Evolutionary conservation across 2,113 vertebrate species (phyloP).

Genomic region (Solenodon paradoxus): DNA sequence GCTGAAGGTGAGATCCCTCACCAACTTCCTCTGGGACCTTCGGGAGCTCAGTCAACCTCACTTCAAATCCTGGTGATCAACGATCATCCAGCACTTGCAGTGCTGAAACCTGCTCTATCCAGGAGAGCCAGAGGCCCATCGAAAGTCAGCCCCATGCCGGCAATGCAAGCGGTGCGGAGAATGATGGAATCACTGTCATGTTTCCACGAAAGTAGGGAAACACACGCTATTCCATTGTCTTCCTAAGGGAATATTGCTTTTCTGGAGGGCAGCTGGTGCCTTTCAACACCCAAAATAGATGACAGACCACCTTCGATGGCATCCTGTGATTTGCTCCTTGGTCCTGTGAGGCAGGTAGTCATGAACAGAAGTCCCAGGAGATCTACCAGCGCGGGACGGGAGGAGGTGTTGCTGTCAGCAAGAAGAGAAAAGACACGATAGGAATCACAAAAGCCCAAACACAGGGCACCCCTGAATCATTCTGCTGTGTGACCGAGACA

Average conservation of each 20-base stretch:
- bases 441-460: background rate
- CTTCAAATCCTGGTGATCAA: background rate
- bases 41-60: background rate
- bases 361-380: constrained; percentile 26
- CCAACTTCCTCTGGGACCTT: background rate
- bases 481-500: background rate
- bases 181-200: background rate
- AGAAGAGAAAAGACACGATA: background rate
- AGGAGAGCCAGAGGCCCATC: background rate
- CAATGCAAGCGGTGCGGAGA: no score
- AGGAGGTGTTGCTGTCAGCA: background rate
- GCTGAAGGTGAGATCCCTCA: background rate
- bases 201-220: background rate
- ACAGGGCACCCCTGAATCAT: background rate
- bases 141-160: background rate
- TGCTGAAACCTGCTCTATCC: background rate
- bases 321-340: background rate
- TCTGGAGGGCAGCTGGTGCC: background rate
- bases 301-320: background rate
- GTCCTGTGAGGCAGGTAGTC: background rate
- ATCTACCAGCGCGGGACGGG: background rate
- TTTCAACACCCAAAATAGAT: background rate
- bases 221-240: background rate
- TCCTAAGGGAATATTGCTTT: constrained; percentile 23
- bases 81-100: background rate